These are phyloP conservation scores for Drosophila ambigua DNA, from an alignment of 1,140 invertebrate genomes.

Conservation along the genomic window DNA sequence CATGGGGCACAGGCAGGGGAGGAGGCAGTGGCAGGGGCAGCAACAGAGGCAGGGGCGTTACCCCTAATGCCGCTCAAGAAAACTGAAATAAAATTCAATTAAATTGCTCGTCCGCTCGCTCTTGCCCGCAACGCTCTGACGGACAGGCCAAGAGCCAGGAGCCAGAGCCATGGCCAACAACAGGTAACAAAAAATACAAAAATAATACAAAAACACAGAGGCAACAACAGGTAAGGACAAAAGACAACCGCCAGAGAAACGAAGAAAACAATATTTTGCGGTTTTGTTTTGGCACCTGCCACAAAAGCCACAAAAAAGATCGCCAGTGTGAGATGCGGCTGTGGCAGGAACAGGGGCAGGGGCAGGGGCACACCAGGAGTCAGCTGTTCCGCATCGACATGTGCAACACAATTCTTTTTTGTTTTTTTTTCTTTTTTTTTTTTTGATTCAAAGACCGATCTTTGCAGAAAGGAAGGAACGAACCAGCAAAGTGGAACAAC, in stretches of 20 bases:
- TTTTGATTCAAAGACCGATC: no score
- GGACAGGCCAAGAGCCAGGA: slow-evolving; percentile 54
- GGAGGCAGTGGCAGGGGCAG: slow-evolving; percentile 39
- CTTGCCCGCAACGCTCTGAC: slow-evolving; percentile 50
- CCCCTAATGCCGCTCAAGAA: slow-evolving; percentile 70
- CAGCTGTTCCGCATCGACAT: no score
- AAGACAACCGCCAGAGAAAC: slow-evolving; percentile 5
- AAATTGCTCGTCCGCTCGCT: slow-evolving; percentile 61
- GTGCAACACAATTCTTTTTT: no score
- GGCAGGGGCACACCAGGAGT: no score
- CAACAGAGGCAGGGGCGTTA: slow-evolving; percentile 53
- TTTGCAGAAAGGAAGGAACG: no score
- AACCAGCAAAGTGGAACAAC: slow-evolving; percentile 2
- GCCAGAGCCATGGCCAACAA: background rate
- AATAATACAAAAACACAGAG: slow-evolving; percentile 5
- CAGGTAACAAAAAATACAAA: slow-evolving; percentile 16
- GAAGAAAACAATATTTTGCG: slow-evolving; percentile 48
- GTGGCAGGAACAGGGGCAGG: no score
- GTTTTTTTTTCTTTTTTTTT: no score
- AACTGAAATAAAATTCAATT: slow-evolving; percentile 80
- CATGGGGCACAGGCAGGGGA: background rate
- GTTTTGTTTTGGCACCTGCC: slow-evolving; percentile 76
- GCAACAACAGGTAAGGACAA: slow-evolving; percentile 19
- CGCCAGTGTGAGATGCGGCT: slow-evolving; percentile 9
- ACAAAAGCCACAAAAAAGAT: slow-evolving; percentile 42